These are phyloP conservation scores for Syrrhaptes paradoxus DNA, from an alignment of 2,113 vertebrate species.

Conservation along the genomic window DNA sequence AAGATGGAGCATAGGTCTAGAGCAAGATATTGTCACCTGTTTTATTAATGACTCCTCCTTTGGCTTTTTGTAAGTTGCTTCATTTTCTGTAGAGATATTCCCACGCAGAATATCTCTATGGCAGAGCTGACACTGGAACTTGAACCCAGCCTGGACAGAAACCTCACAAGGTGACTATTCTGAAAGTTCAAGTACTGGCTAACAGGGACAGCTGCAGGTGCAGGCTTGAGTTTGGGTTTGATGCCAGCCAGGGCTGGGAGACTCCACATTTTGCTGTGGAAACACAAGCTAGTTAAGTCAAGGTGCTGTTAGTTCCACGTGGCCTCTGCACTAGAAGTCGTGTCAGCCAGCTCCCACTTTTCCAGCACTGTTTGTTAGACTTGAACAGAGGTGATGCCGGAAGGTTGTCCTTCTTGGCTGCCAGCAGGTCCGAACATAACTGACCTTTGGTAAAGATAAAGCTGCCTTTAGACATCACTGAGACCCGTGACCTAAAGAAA, in stretches of 20 bases:
- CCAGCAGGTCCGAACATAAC: background rate
- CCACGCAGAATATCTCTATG: background rate
- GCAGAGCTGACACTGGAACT: background rate
- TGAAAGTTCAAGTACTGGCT: background rate
- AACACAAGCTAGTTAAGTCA: background rate
- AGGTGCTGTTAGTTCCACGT: background rate
- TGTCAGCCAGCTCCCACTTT: background rate
- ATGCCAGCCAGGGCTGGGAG: background rate
- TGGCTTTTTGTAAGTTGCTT: background rate
- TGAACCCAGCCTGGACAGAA: background rate
- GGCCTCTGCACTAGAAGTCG: background rate
- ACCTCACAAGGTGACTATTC: background rate
- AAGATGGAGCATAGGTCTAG: background rate
- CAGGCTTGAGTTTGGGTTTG: background rate
- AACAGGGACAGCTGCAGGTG: background rate
- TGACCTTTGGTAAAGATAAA: background rate
- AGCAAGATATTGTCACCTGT: background rate
- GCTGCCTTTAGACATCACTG: background rate
- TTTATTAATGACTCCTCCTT: background rate
- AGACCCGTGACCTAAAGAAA: background rate
- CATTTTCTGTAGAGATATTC: background rate
- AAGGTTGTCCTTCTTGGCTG: background rate
- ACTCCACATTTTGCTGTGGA: background rate
- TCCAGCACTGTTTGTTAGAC: background rate
- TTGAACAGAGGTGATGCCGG: background rate